Conservation (phyloP, 1,140 invertebrate species). For the Drosophila sucinea region DNA sequence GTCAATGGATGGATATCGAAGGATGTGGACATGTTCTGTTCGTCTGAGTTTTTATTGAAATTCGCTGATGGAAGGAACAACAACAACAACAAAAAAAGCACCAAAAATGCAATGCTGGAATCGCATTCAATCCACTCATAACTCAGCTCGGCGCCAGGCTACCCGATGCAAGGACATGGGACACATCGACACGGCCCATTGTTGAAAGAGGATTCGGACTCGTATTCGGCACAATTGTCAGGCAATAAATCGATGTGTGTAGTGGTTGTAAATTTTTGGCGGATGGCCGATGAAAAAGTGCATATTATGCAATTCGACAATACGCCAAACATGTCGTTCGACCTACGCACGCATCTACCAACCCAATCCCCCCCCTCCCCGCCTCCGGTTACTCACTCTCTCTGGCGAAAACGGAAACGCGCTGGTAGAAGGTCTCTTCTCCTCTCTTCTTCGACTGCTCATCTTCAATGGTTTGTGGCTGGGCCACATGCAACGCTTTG, state of each 20-base stretch:
- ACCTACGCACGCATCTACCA: conserved; percentile 47
- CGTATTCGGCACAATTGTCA: conserved; percentile 80
- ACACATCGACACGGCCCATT: conserved; percentile 52
- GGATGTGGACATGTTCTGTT: conserved; percentile 42
- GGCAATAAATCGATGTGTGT: conserved; percentile 83
- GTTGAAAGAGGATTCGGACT: conserved; percentile 47
- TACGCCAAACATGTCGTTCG: conserved; percentile 77
- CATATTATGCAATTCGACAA: conserved; percentile 83
- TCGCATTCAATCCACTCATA: conserved; percentile 74
- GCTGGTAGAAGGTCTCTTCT: conserved; percentile 68
- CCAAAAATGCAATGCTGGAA: conserved; percentile 43
- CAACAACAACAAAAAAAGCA: conserved; percentile 21
- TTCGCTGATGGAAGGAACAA: conserved; percentile 71
- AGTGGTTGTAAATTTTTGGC: conserved; percentile 81
- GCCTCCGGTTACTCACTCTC: not conserved
- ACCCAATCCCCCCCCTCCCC: conserved; percentile 28
- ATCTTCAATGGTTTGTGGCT: not conserved
- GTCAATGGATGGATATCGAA: conserved; percentile 55
- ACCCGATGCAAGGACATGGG: conserved; percentile 71
- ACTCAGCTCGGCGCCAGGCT: conserved; percentile 58
- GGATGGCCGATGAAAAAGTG: conserved; percentile 81
- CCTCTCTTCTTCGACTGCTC: conserved; percentile 64
- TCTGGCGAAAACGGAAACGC: conserved; percentile 72
- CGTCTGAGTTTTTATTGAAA: conserved; percentile 72
- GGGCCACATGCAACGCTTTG: conserved; percentile 49